Base-by-base conservation (phyloP, 2,888 invertebrate species). In the Drosophila pseudotalamancana region DNA sequence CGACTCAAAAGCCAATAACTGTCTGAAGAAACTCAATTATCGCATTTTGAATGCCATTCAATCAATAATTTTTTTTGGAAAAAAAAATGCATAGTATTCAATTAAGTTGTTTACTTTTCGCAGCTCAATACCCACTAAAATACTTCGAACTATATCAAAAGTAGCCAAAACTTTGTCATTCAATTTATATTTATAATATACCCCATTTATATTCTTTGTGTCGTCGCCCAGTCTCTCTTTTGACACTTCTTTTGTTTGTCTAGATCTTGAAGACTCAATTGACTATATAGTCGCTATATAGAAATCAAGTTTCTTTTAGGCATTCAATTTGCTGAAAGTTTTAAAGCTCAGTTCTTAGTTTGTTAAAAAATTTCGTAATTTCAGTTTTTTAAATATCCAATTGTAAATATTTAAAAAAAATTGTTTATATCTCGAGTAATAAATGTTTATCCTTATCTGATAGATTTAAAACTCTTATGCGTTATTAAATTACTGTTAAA, bases 1-100 rank as follows among this genome's bases (percentile, higher is more conserved):
- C 57, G 21, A 21, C 48, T 49, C 50, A 68, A 68, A 43, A 35
- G 11, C 18, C 68, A 59, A 64, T 72, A 73, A 53, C 8, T 55
- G 35, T 72, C 48, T 55, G 37, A 6, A 53, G 40, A 63, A 49
- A 32, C 19, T 27, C 49, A 63, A 48, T 59, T 53, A 42, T 43
- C 27, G 43, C 68, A 53, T 49, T 49, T 55, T 23, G 23, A 59
- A 43, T 37, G 21, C 19, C 45, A 50, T 53, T 71, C 66, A 64
- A 55, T 72, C 50, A 55, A 49, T 21, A 31, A 46, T 14, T 34
- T 9, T 25, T 18, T n/a, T 3, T 27, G 16, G 19, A 23, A 51
- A 42, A 42, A 21, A 43, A 42, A 11, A 3, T 6, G 43, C 42
- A 42, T 35, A 32, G 6, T 6, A 31, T 21, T n/a, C 12, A 71